phyloP scores from a whole-genome alignment of 1,140 invertebrate species.

The Bombus sibiricus region DNA sequence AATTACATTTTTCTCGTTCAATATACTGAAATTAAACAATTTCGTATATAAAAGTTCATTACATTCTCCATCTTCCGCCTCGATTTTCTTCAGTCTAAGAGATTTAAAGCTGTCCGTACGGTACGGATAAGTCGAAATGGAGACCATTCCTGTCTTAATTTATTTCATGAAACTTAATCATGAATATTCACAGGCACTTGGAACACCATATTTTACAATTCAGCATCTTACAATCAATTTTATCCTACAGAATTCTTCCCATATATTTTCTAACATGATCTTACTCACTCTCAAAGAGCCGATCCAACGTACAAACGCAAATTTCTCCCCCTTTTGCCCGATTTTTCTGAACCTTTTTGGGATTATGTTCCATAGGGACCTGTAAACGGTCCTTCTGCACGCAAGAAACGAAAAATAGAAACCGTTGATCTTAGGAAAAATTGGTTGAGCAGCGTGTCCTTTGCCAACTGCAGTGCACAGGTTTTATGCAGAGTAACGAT shows the following conservation, averaged over 20 bases:
- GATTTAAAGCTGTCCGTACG: too few relatives aligned
- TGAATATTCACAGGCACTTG: too few relatives aligned
- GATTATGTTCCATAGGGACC: not conserved
- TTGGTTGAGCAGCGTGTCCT: slow-evolving; percentile 29
- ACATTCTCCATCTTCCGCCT: too few relatives aligned
- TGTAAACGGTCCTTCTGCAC: not conserved
- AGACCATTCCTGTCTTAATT: too few relatives aligned
- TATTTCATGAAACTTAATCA: too few relatives aligned
- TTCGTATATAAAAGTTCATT: not conserved
- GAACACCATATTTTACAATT: too few relatives aligned
- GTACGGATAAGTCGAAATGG: too few relatives aligned
- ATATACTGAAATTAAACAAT: not conserved
- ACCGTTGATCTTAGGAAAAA: not conserved
- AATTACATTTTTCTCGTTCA: not conserved
- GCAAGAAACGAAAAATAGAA: slow-evolving; percentile 6
- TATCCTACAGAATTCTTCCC: too few relatives aligned
- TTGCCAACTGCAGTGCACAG: not conserved
- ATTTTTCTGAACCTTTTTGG: not conserved
- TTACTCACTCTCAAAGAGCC: not conserved
- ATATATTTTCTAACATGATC: too few relatives aligned
- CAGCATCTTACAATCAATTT: too few relatives aligned
- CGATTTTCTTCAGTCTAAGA: too few relatives aligned
- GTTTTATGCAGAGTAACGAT: slow-evolving; percentile 25
- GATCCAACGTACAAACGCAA: not conserved
- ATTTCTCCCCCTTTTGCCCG: not conserved